Base-by-base conservation (phyloP, 2,888 invertebrate genomes). In the Pardosa pseudoannulata region DNA sequence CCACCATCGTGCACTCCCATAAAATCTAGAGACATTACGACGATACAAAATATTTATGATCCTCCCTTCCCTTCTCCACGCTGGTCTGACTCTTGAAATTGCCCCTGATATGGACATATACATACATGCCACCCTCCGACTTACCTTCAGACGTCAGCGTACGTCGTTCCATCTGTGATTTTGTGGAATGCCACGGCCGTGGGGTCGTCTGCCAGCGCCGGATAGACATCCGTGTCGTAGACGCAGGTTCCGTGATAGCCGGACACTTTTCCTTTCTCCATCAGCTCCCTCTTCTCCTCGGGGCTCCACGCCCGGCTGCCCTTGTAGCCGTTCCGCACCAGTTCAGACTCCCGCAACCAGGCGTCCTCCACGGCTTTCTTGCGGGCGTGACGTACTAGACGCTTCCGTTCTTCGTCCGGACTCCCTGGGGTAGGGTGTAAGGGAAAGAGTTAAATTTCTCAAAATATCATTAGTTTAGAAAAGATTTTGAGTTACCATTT, bases 151-250 rank as follows among this genome's bases (percentile, higher is more conserved):
- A 79, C 80, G 27, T 68, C 74, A 16, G 23, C 56, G 19, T 70
- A 75, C 1, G 31, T 23, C 23, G 19, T 56, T 1, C 56, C 67
- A 19, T 32, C 67, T 19, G 32, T 67, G n/a, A 36, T 11, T 67
- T 83, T 93, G 75, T 96, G 96, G 92, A 97, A 97, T 83, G 95
- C 95, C 28, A 98, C 96, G 92, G 98, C 98, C 73, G 96, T 97
- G 23, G 97, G 97, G 93, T 98, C 98, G 91, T 98, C 98, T 23
- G 98, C 97, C 68, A 98, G 92, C 91, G 96, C 96, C 0, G 98
- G 97, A 93, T 96, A 97, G 90, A 95, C 94, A 90, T 96, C 95
- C 81, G 97, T 95, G 90, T 96, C 96, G 92, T 97, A 97, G 88
- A 97, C 95, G 91, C 97, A 97, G 19, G 95, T 94, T 72, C 97